Evolutionary conservation across 2,888 invertebrate species (phyloP).

Genomic region (Blastobasis lacticolella): DNA sequence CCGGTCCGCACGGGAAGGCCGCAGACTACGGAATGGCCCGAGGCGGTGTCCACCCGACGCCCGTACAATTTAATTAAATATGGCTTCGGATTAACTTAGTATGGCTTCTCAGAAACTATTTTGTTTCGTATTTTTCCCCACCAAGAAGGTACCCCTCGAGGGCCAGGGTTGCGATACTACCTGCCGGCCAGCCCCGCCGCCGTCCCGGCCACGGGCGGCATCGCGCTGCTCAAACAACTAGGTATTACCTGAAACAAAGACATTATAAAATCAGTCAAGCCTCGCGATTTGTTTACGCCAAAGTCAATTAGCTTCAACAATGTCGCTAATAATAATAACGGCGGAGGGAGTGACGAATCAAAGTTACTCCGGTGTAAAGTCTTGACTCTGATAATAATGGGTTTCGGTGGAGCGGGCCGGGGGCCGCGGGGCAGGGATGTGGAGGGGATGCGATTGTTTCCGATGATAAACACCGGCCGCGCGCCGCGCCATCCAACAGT

Average conservation of each 20-base stretch:
- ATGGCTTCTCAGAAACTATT: slow-evolving; percentile 65
- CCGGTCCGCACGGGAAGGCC: slow-evolving; percentile 39
- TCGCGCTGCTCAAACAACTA: slow-evolving; percentile 9
- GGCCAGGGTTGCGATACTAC: slow-evolving; percentile 23
- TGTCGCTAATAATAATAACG: slow-evolving; percentile 63
- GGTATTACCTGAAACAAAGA: slow-evolving; percentile 64
- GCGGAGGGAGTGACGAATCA: slow-evolving; percentile 65
- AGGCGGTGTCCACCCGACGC: slow-evolving; percentile 42
- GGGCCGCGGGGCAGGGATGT: slow-evolving; percentile 23
- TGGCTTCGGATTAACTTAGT: slow-evolving; percentile 68
- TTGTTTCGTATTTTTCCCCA: slow-evolving; percentile 58
- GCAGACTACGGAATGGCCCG: slow-evolving; percentile 48
- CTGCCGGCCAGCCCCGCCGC: slow-evolving; percentile 15
- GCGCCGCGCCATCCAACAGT: slow-evolving; percentile 65
- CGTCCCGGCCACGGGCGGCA: slow-evolving; percentile 6
- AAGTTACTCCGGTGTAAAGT: slow-evolving; percentile 64
- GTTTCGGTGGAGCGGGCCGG: slow-evolving; percentile 45
- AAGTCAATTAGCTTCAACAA: slow-evolving; percentile 59
- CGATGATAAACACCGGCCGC: slow-evolving; percentile 71
- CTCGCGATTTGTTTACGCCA: slow-evolving; percentile 53
- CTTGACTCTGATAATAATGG: slow-evolving; percentile 71
- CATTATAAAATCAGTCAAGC: slow-evolving; percentile 51
- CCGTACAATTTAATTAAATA: slow-evolving; percentile 70
- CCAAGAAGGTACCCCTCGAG: slow-evolving; percentile 8
- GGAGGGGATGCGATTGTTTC: slow-evolving; percentile 59